phyloP scores from a whole-genome alignment of 2,113 vertebrate species.

The Otus sunia region DNA sequence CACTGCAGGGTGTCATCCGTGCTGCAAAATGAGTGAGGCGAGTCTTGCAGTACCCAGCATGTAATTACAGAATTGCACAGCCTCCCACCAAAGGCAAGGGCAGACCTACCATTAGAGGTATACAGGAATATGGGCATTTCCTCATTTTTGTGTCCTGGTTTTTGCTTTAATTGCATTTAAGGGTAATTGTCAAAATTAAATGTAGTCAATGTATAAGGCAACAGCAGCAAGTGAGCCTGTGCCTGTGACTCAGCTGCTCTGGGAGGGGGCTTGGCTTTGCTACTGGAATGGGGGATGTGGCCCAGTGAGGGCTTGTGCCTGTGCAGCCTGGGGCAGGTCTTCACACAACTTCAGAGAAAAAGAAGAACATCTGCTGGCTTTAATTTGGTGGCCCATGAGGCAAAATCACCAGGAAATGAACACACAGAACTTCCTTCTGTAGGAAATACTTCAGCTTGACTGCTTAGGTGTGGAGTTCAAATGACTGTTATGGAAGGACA shows the following conservation, averaged over 20 bases:
- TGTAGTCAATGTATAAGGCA: not conserved
- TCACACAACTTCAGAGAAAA: not conserved
- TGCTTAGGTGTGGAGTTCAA: not conserved
- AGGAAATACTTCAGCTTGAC: not conserved
- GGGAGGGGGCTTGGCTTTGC: not conserved
- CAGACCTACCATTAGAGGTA: not conserved
- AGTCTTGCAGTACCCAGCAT: not conserved
- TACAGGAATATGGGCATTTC: not conserved
- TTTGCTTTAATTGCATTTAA: not conserved
- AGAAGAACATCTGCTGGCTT: not conserved
- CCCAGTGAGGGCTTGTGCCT: not conserved
- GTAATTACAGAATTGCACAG: not conserved
- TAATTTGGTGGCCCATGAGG: not conserved
- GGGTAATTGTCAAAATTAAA: not conserved
- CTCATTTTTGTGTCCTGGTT: not conserved
- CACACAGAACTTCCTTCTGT: not conserved
- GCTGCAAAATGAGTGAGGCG: not conserved
- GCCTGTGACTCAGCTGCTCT: not conserved
- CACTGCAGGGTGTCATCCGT: not conserved
- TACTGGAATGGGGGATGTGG: not conserved
- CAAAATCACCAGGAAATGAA: not conserved
- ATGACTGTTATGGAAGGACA: not conserved
- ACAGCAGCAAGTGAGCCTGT: not conserved
- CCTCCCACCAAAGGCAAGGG: not conserved
- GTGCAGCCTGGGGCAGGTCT: not conserved